Evolutionary conservation across 2,888 invertebrate species (phyloP), one percentile per base, ranked within the genome.

Genomic region (Andrena hattorfiana): DNA sequence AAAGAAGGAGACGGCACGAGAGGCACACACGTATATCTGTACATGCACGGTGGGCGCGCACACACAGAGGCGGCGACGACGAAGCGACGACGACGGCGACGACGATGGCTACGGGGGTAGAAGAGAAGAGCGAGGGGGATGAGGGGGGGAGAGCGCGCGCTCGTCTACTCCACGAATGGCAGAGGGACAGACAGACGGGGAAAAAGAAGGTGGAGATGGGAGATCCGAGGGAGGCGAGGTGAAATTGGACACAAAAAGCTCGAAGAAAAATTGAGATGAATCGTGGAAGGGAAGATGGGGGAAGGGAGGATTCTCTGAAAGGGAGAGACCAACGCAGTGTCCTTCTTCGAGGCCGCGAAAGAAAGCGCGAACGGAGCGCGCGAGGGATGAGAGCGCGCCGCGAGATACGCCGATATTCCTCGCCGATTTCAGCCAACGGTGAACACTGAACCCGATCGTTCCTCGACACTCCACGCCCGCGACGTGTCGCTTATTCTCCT

Each of bases 101-200:
- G 54, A 56, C 56, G 56, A 68, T 78, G 80, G 68, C 82, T 23
- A 85, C 74, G 80, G 56, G 73, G 80, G 80, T 81, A 83, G 83
- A 83, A 79, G 81, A 69, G 81, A 75, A 74, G 83, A 60, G 60
- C 68, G 67, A 76, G 77, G 16, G 0, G 26, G n/a, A 0, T 49
- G 67, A 64, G 70, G 26, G 62, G 59, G 7, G 49, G 48, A 2
- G 48, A 35, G 71, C 67, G 74, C 75, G 72, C 62, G 86, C 86
- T 88, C 81, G 83, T 88, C 87, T 87, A 88, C 87, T 88, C 76
- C 83, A 75, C 84, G 84, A 88, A 88, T 86, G 88, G 85, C 86
- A 85, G 83, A 85, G 83, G 86, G 77, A 86, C 71, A 81, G 94
- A 94, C 92, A 81, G 94, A 94, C 92, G 94, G 94, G 94, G 94